phyloP scores from a whole-genome alignment of 2,888 invertebrate species.

The Leptinotarsa tumamoca region DNA sequence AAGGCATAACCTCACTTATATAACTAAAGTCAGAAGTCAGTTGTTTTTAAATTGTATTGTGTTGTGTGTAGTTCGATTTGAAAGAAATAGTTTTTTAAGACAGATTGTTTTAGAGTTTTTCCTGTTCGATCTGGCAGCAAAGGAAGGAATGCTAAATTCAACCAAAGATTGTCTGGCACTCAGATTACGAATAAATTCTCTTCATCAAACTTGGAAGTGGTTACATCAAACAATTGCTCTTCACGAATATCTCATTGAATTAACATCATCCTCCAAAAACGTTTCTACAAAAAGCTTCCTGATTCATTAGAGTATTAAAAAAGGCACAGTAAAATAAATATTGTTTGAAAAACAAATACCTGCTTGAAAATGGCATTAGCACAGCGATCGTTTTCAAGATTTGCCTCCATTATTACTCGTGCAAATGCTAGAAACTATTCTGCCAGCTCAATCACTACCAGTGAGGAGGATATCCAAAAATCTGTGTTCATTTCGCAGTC shows the following conservation, averaged over 20 bases:
- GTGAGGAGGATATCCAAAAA: conserved; percentile 73
- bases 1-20: conserved; percentile 32
- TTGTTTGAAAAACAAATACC: conserved; percentile 31
- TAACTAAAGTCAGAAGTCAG: conserved; percentile 3
- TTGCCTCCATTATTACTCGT: conserved; percentile 49
- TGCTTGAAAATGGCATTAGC: conserved; percentile 59
- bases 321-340: conserved; percentile 52
- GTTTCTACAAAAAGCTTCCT: conserved; percentile 52
- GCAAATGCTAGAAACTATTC: conserved; percentile 47
- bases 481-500: conserved; percentile 94
- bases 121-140: conserved; percentile 58
- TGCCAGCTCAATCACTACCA: conserved; percentile 25
- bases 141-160: conserved; percentile 71
- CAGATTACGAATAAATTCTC: conserved; percentile 87
- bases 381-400: conserved; percentile 54
- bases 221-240: conserved; percentile 89
- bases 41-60: conserved; percentile 24
- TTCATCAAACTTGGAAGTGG: conserved; percentile 96
- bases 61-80: conserved; percentile 26
- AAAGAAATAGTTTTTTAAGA: conserved; percentile 24
- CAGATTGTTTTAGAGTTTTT: conserved; percentile 39
- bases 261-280: conserved; percentile 82
- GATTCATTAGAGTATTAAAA: conserved; percentile 47
- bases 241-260: conserved; percentile 87
- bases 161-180: conserved; percentile 88